phyloP scores from a whole-genome alignment of 2,797 vertebrate genomes.

The Monodelphis domestica region DNA sequence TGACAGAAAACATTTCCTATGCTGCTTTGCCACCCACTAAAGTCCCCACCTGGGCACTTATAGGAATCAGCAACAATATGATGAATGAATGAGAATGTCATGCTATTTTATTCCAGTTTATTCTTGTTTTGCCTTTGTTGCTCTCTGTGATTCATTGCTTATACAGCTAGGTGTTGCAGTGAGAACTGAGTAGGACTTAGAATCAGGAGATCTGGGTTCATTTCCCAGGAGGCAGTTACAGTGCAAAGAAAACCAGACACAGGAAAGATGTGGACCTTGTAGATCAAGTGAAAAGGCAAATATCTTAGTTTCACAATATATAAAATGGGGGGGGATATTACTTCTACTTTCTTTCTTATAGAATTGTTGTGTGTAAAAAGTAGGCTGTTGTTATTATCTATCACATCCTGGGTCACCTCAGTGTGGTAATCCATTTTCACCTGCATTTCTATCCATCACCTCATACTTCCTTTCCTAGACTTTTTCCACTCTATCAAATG shows the following conservation, averaged over 20 bases:
- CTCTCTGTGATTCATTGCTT: not conserved
- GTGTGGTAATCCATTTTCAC: not conserved
- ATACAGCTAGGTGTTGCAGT: not conserved
- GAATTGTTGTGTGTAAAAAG: not conserved
- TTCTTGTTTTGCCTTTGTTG: not conserved
- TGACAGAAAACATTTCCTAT: not conserved
- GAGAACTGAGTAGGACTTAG: not conserved
- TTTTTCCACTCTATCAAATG: not conserved
- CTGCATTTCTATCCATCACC: not conserved
- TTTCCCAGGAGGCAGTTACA: not conserved
- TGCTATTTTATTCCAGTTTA: too few relatives aligned
- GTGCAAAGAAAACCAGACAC: not conserved
- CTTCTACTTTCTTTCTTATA: not conserved
- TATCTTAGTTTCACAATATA: not conserved
- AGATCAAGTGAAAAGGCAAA: not conserved
- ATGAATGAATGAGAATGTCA: not conserved
- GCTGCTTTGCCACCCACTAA: fast-evolving
- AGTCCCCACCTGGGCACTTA: not conserved
- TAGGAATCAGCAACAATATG: not conserved
- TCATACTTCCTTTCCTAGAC: not conserved
- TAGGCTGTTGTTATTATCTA: not conserved
- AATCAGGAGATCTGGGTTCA: not conserved
- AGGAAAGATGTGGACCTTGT: not conserved
- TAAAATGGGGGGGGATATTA: not conserved
- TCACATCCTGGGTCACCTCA: not conserved